Evolutionary conservation across 2,888 invertebrate species (phyloP), one percentile per base, ranked within the genome.

Genomic region (Brenthis daphne): DNA sequence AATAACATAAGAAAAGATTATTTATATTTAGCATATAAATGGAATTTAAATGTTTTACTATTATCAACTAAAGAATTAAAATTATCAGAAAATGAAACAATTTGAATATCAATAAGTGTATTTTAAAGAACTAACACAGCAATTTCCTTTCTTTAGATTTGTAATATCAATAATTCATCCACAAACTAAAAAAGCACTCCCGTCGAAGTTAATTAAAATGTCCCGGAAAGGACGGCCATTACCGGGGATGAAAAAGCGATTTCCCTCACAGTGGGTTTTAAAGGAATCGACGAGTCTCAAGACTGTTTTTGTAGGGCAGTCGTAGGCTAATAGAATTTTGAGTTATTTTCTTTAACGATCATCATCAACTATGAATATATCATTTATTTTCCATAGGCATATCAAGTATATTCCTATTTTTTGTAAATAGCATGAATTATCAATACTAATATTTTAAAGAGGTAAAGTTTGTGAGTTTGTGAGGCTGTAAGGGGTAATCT

Each of bases 201-300:
- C 77, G 77, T 80, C 77, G 71, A 73, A 87, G 88, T 89, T 90
- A 90, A 92, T 92, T 92, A 90, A 91, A 91, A 90, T 82, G 88
- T 90, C 85, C 85, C 87, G 83, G 83, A 83, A 85, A 83, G 83
- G 83, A 80, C 80, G 82, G 80, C 86, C 88, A 88, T 91, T 90
- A 90, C 85, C 81, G 80, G 81, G 88, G 86, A 90, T 91, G 90
- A 91, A 91, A 90, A 90, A 90, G 89, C 90, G 88, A 90, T 91
- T 92, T 89, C 86, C 84, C 85, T 84, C 79, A 82, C 82, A 85
- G 82, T 81, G 83, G 79, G 84, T 86, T 89, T 88, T 85, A 89
- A 90, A 88, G 85, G 85, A 88, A 89, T 88, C 85, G 86, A 82
- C 83, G 80, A 81, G 80, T 80, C 77, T 86, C 80, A 81, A 85